phyloP scores from a whole-genome alignment of 2,113 vertebrate species.

The Saccopteryx bilineata region DNA sequence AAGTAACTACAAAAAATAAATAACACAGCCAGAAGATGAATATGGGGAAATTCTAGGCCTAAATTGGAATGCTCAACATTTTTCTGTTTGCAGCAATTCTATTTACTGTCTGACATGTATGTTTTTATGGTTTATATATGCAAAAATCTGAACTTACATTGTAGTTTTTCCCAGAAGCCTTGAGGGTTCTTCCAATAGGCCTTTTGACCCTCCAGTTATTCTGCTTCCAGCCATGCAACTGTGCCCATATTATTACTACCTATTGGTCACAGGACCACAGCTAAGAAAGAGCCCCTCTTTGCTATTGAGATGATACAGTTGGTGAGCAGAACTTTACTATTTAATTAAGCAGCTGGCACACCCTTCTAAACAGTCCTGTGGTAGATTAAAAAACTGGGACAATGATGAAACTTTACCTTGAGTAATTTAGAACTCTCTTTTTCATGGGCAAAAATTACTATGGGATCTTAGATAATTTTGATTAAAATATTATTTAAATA shows the following conservation, averaged over 20 bases:
- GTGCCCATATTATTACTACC: neutral
- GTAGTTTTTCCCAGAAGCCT: neutral
- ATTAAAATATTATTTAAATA: neutral
- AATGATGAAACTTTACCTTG: neutral
- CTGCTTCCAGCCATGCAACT: neutral
- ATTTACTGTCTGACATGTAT: neutral
- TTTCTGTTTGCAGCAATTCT: neutral
- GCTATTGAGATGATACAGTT: neutral
- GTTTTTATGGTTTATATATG: neutral
- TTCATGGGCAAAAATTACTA: neutral
- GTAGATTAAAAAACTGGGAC: neutral
- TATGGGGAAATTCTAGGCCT: neutral
- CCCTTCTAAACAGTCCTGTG: neutral
- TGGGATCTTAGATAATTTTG: neutral
- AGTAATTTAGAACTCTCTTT: neutral
- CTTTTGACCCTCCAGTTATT: neutral
- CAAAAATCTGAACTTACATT: neutral
- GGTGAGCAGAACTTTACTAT: constrained; percentile 8
- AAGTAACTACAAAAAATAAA: neutral
- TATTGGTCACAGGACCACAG: neutral
- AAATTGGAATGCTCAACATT: neutral
- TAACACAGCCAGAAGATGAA: neutral
- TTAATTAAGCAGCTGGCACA: neutral
- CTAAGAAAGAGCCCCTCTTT: neutral
- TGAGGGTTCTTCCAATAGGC: neutral